These are phyloP conservation scores for Myotis vivesi DNA, from an alignment of 2,797 vertebrate species.

Conservation along the genomic window DNA sequence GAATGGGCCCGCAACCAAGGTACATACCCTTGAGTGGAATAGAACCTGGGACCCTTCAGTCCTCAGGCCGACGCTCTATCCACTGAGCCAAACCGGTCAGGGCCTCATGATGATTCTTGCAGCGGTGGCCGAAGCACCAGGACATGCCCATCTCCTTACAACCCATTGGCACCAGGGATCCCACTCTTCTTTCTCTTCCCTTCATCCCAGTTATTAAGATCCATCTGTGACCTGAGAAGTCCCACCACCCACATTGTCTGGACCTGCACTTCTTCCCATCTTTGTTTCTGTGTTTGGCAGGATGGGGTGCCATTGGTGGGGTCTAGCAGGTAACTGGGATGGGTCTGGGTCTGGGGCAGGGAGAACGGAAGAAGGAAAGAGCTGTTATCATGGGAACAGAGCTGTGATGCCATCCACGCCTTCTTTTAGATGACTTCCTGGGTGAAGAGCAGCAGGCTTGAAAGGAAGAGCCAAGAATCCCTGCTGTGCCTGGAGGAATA, in stretches of 20 bases:
- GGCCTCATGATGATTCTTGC: background rate
- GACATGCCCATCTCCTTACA: background rate
- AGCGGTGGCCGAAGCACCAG: background rate
- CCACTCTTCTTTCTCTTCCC: background rate
- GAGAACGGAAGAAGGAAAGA: background rate
- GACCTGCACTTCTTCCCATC: background rate
- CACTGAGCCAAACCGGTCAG: no score
- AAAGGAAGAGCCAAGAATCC: background rate
- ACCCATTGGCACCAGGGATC: no score
- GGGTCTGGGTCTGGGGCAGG: background rate
- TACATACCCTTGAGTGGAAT: no score
- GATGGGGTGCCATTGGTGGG: background rate
- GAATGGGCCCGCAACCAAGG: no score
- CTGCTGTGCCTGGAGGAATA: rapidly evolving
- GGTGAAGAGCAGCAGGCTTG: background rate
- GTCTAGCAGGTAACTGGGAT: background rate
- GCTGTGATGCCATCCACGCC: no score
- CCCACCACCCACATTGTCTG: background rate
- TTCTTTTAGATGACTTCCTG: background rate
- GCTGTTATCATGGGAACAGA: background rate
- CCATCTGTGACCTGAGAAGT: background rate
- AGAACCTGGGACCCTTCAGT: no score
- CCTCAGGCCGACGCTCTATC: no score
- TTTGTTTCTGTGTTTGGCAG: background rate
- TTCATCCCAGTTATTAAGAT: background rate